Base-by-base conservation (phyloP, 2,888 invertebrate genomes). In the Xestoiulus laeticollis region DNA sequence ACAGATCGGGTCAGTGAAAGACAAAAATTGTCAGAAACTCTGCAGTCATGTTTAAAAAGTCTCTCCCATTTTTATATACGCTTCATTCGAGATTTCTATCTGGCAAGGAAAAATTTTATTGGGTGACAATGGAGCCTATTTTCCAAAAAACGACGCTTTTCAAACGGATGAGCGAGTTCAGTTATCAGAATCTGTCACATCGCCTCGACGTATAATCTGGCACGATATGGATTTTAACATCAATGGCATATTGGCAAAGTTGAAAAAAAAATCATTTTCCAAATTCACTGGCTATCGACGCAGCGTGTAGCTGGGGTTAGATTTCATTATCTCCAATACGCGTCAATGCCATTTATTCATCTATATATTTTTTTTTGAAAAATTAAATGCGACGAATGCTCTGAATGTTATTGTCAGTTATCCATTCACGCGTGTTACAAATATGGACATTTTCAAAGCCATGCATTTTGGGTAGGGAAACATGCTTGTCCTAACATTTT, bases 151-250 rank as follows among this genome's bases (percentile, higher is more conserved):
- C 30, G 14, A 30, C 30, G 30, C 30, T 30, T 78, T 78, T 78
- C 78, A 78, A 78, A 78, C 78, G 78, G 78, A 26, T 78, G 78
- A 78, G 78, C 30, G 78, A 78, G 30, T 78, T 78, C 78, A 26
- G 78, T 78, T 78, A 78, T 78, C 78, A 78, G 30, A 78, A 78
- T 78, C 30, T 78, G 78, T 78, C 78, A 78, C 78, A 78, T 78
- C 26, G 78, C 78, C 16, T 78, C 78, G 78, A 78, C 30, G 78
- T 30, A 78, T 78, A 78, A 78, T 78, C 78, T 78, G 78, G 78
- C 78, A 78, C 30, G 78, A 78, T 78, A 78, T 78, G 78, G 78
- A 78, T 78, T 78, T 78, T 78, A 78, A 78, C 78, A 78, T 78
- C 78, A 12, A 78, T 78, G 30, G 78, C 26, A 78, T 30, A 78